Base-by-base conservation (phyloP, 2,113 vertebrate genomes). In the Anarrhichthys ocellatus region DNA sequence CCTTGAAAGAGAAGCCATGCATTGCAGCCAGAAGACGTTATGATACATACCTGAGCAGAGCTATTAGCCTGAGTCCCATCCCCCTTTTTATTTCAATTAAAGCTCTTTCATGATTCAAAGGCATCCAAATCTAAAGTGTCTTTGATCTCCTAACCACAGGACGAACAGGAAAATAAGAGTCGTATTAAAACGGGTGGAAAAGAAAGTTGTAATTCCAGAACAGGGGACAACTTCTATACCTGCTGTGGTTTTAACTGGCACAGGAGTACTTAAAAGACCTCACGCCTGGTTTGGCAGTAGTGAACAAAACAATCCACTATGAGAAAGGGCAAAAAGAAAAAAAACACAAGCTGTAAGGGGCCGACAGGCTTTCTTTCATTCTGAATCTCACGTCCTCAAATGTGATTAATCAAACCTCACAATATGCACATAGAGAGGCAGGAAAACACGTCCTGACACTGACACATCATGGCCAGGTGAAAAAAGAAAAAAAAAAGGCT, bases 221-320 rank as follows among this genome's bases (percentile, higher is more conserved):
- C 71, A 64, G 82, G 72, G 73, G 76, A 85, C 78, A 86, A 61
- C 40, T 63, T 92, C 83, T 85, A 72, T 85, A 73, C 80, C 81
- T 73, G 82, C 87, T 92, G 83, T 1, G 80, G 73, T 80, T 87
- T 84, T 76, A 83, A 87, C 77, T 71, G 63, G 84, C 44, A 72
- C 76, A 68, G 58, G 72, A 62, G 68, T 71, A 81, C 54, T 90
- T 85, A 81, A 90, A 91, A 92, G 78, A 87, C 69, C 84, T 87
- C 78, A 84, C 34, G 76, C 56, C 85, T 89, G 76, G 71, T 87
- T 88, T 85, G 84, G 86, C 89, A 87, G 73, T 52, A 64, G 73
- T 85, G 73, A 73, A 93, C 82, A 89, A 93, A 96, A 96, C 91
- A 93, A 94, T 94, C 91, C 92, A 89, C 91, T 92, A 94, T 96